Conservation (phyloP, 2,888 invertebrate genomes). For the Cosmia trapezina region DNA sequence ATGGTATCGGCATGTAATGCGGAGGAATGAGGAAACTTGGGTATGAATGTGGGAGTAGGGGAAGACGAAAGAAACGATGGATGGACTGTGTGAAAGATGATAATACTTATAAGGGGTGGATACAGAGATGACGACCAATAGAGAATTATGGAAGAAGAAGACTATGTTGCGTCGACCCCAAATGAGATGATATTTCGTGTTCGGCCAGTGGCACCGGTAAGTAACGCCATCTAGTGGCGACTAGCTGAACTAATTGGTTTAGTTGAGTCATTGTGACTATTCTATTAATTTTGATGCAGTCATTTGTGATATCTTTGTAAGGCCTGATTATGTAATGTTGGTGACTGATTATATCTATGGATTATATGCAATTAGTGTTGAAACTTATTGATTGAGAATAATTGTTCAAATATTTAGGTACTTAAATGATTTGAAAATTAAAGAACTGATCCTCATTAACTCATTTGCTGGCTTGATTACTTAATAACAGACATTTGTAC, state of each 20-base stretch:
- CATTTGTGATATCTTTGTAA: slow-evolving; percentile 2
- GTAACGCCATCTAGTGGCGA: slow-evolving; percentile 54
- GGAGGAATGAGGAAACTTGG: background rate
- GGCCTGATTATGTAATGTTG: background rate
- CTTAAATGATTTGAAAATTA: background rate
- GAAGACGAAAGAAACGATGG: background rate
- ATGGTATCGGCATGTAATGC: background rate
- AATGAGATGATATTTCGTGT: slow-evolving; percentile 91
- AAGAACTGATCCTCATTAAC: no score
- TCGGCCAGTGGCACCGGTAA: slow-evolving; percentile 94
- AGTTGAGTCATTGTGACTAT: slow-evolving; percentile 7
- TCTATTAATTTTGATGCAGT: slow-evolving; percentile 34
- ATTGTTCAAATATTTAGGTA: background rate
- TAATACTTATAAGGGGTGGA: background rate
- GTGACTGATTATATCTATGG: background rate
- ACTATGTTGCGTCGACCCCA: background rate
- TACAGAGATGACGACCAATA: background rate
- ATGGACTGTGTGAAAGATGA: background rate
- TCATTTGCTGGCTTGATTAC: no score
- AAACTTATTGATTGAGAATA: background rate
- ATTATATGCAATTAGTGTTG: background rate
- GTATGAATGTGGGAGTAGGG: background rate
- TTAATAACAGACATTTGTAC: no score
- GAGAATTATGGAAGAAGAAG: background rate
- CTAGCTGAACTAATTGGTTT: background rate